Conservation (phyloP, 2,113 vertebrate species). For the Isurus oxyrinchus region DNA sequence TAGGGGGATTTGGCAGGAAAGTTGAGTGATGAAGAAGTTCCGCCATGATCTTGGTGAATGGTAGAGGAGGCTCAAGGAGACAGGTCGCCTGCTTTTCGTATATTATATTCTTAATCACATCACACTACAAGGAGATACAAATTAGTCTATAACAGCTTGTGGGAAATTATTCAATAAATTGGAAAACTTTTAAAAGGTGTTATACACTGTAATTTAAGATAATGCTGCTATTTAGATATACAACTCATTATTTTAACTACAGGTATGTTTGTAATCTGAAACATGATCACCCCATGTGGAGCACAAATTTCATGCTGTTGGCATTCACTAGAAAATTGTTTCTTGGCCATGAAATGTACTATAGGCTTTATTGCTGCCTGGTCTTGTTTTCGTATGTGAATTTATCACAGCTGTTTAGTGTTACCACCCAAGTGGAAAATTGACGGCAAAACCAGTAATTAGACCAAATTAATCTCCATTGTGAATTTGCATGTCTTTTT, state of each 20-base stretch:
- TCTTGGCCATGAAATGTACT: not conserved
- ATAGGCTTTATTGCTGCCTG: not conserved
- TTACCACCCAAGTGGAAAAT: not conserved
- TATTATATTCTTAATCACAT: not conserved
- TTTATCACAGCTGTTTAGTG: not conserved
- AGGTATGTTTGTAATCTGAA: not conserved
- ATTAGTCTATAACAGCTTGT: not conserved
- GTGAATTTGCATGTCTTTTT: constrained; percentile 4
- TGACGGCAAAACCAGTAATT: not conserved
- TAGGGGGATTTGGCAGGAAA: not conserved
- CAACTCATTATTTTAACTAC: not conserved
- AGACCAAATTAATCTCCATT: not conserved
- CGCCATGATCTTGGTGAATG: not conserved
- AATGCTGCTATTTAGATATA: not conserved
- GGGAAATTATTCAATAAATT: not conserved
- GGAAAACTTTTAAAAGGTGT: not conserved
- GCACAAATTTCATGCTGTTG: not conserved
- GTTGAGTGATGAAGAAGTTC: not conserved
- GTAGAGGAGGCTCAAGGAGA: not conserved
- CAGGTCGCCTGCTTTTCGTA: not conserved
- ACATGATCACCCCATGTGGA: not conserved
- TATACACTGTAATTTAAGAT: not conserved
- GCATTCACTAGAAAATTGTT: not conserved
- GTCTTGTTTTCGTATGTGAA: not conserved
- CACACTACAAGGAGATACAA: not conserved